Evolutionary conservation across 2,888 invertebrate species (phyloP), one percentile per base, ranked within the genome.

Genomic region (Hypselothyrea guttata): DNA sequence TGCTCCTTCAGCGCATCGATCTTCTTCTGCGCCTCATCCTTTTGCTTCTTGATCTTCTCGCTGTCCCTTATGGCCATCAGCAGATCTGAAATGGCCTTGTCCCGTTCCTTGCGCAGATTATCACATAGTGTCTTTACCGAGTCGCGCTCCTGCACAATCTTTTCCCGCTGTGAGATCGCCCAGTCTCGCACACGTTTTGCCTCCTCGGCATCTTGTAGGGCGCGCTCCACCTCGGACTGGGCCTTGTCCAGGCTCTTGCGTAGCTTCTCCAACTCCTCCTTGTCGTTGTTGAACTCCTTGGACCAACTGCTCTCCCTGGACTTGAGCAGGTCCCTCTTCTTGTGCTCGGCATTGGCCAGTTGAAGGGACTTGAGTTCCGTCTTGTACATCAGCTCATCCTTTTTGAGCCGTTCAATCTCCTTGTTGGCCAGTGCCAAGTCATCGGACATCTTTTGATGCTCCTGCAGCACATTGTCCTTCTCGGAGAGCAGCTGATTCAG

Each of bases 151-250:
- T 96, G 93, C 12, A 98, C 95, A 61, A 98, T 95, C 89, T 98
- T 98, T 90, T 98, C 98, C 65, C 98, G 92, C 89, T 98, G 98
- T 42, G 95, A 95, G 90, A 98, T 98, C 1, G 98, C 98, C 98
- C 98, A 98, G 89, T 98, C 98, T 42, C 98, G 92, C 71, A 97
- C 92, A 65, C 95, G 92, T 88, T 97, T 97, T 1, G 96, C 95
- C 53, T 93, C 94, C 88, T 95, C 95, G 0, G 95, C 95, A 88
- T 97, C 97, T 86, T 96, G 93, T 33, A 93, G 92, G 0, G 96
- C 95, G 86, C 96, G 96, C 55, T 93, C 92, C 7, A 97, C 91
- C 82, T 98, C 97, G 0, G 93, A 92, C 79, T 95, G 95, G n/a
- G 96, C 92, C 68, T 96, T 94, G 81, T 97, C 97, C 30, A 95